Base-by-base conservation (phyloP, 2,113 vertebrate species). In the Saguinus imperator region DNA sequence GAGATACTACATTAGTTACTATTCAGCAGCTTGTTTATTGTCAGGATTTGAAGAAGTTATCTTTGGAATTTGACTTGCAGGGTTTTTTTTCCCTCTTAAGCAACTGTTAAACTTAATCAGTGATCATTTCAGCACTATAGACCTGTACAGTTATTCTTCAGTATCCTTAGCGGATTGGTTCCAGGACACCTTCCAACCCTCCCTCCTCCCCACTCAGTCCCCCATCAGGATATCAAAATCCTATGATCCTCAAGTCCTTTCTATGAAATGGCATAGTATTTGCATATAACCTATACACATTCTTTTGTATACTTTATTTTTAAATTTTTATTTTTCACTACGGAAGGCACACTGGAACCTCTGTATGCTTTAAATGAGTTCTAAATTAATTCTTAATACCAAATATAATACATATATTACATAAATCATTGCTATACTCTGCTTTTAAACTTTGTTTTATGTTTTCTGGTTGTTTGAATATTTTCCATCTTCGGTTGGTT, bases 1-100 rank as follows among this genome's bases (percentile, higher is more conserved):
- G 37, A 82, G 61, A 90, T 5, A 84, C 43, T 57, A 83, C 75
- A 75, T 66, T 25, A 75, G 13, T 35, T 96, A 35, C 77, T 35
- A 43, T 58, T 96, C 95, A 89, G 88, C 85, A 43, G 0, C 10
- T 89, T 94, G 68, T 40, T 93, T 94, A 61, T 80, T 83, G 50
- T 92, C 6, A 76, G 11, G 3, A 84, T 89, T 85, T 92, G 64
- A 81, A 90, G 93, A 97, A 77, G 43, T 2, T 3, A 61, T 87
- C 83, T 80, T 96, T 97, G 21, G 4, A 81, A 68, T 77, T 96
- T 90, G 32, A 48, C 13, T 89, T 95, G 0, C 50, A 29, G 1
- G 8, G 23, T 40, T 81, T 87, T 43, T 70, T 58, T 55, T 52
- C 50, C 5, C 14, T 16, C 27, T 91, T 20, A 70, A 21, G 20